Base-by-base conservation (phyloP, 2,797 vertebrate genomes). In the Crenuchus spilurus region DNA sequence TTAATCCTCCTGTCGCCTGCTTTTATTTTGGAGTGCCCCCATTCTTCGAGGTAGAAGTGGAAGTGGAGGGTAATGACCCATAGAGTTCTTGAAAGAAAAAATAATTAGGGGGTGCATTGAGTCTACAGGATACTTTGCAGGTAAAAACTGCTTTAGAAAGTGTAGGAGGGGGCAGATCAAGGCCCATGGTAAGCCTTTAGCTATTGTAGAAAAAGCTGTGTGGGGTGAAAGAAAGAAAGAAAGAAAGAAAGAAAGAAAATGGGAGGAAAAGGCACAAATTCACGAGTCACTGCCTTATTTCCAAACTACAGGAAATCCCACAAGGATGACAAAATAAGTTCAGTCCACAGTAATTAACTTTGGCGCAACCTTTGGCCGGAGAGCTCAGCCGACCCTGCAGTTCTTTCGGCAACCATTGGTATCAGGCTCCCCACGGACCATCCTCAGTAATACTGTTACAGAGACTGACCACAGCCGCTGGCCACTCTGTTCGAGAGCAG, bases 301-400 rank as follows among this genome's bases (percentile, higher is more conserved):
- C 65, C 48, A 58, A 58, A 71, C 60, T 33, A 1, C 26, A 70
- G 58, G 54, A 80, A 80, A 74, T 82, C 80, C 76, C 80, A 31
- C 11, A 18, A 63, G 71, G 65, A 54, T n/a, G 54, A 71, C 75
- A 75, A 77, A 82, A 79, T 85, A 82, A 83, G 80, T 82, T 82
- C 54, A 68, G 78, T 77, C 78, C 75, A 65, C 68, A 62, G 78
- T 85, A 85, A 85, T 85, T 85, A 83, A 85, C 82, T 83, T 82
- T 79, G 74, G 64, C 71, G 68, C 76, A 80, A 77, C 82, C 71
- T 77, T 72, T 80, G 80, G 82, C 75, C 70, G 61, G 54, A 73
- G 60, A 79, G 71, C 39, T 74, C 76, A 79, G 71, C 78, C 80
- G 72, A 79, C 71, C 78, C 74, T 77, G 62, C 77, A 82, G 75